Conservation (phyloP, 2,797 vertebrate genomes). For the Leptodactylus fallax region DNA sequence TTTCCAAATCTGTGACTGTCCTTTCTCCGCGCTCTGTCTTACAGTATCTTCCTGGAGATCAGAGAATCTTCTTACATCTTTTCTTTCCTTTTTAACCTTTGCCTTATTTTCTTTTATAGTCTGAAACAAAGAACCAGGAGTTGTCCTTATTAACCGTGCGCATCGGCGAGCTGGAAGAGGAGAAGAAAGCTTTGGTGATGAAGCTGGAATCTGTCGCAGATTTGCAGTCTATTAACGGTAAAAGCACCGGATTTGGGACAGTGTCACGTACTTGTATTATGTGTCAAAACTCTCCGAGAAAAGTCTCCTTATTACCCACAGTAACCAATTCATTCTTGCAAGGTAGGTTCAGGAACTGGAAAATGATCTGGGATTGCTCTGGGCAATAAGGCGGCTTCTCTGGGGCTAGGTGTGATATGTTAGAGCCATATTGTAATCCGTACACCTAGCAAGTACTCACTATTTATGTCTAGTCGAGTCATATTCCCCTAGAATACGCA, state of each 20-base stretch:
- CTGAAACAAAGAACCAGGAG: conserved; percentile 75
- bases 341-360: neutral
- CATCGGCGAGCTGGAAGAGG: conserved; percentile 81
- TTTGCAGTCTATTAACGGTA: conserved; percentile 84
- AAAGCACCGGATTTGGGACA: neutral
- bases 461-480: no score
- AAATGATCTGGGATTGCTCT: neutral
- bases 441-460: no score
- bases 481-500: no score
- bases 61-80: neutral
- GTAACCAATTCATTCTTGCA: neutral
- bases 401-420: neutral
- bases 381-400: neutral
- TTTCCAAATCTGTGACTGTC: neutral
- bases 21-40: neutral
- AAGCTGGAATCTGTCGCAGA: conserved; percentile 82
- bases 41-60: no score
- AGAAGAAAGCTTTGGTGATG: conserved; percentile 81
- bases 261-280: neutral
- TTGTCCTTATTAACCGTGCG: conserved; percentile 73
- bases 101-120: conserved; percentile 69
- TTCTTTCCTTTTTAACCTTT: neutral
- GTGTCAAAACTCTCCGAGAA: neutral
- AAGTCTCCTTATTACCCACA: neutral
- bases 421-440: no score